These are phyloP conservation scores for Perca flavescens DNA, from an alignment of 2,113 vertebrate genomes.

Conservation along the genomic window DNA sequence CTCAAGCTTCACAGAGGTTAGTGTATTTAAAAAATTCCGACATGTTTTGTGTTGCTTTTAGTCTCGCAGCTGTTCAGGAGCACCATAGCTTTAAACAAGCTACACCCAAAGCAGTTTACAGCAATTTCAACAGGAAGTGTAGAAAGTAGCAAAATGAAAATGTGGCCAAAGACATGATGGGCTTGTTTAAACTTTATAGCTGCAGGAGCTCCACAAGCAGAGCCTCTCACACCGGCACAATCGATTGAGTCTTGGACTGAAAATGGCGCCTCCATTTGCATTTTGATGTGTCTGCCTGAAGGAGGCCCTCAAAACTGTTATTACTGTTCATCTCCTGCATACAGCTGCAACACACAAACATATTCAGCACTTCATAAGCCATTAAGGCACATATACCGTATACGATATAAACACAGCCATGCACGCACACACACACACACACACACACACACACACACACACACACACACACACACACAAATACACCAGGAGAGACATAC, in stretches of 20 bases:
- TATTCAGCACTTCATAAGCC: slow-evolving; percentile 10
- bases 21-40: neutral
- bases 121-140: neutral
- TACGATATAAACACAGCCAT: neutral
- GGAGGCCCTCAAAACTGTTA: slow-evolving; percentile 47
- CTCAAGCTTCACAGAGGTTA: neutral
- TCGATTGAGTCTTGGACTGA: slow-evolving; percentile 1
- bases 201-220: slow-evolving; percentile 12
- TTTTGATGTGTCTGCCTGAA: slow-evolving; percentile 56
- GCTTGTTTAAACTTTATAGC: slow-evolving; percentile 4
- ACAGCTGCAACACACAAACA: slow-evolving; percentile 25
- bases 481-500: neutral
- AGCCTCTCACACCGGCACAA: slow-evolving; percentile 11
- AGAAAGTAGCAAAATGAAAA: neutral
- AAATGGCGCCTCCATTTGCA: slow-evolving; percentile 52
- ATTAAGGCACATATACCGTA: neutral
- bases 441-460: neutral
- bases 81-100: neutral
- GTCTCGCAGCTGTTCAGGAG: neutral
- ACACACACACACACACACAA: neutral
- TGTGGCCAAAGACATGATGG: neutral
- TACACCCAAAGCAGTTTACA: neutral
- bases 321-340: slow-evolving; percentile 36
- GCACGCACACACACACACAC: neutral
- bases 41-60: neutral